Percentiles rank a stretch among this genome's conserved stretches.
phyloP scores from a whole-genome alignment of 92 coral and sea anemone species.

The Phenganax marumi region DNA sequence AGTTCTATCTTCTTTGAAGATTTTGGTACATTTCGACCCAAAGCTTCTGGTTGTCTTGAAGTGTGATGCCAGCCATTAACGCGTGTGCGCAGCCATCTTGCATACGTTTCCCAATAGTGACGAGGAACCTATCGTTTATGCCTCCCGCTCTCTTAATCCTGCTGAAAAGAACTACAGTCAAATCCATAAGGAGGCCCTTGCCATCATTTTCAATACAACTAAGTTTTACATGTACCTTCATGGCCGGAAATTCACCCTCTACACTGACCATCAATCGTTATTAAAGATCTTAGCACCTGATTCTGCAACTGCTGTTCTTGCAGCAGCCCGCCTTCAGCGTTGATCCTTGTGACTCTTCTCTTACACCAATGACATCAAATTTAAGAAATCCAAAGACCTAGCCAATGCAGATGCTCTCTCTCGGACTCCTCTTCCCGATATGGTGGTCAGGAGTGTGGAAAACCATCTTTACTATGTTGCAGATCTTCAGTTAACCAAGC shows the following conservation, averaged over 20 bases:
- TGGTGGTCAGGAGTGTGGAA: slow-evolving; percentile 33
- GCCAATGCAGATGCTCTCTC: slow-evolving; percentile 61
- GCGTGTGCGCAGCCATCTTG: slow-evolving; percentile 52
- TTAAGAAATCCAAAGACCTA: no score
- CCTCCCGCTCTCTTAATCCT: slow-evolving; percentile 48
- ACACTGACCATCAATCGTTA: slow-evolving; percentile 37
- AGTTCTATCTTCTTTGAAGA: slow-evolving; percentile 46
- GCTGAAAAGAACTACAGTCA: slow-evolving; percentile 65
- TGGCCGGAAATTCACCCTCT: slow-evolving; percentile 24
- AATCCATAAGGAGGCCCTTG: slow-evolving; percentile 63
- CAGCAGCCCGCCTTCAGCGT: slow-evolving; percentile 50
- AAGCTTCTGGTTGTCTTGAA: slow-evolving; percentile 54
- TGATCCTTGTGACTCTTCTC: slow-evolving; percentile 58
- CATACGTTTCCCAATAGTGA: slow-evolving; percentile 51
- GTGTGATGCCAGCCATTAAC: slow-evolving; percentile 59
- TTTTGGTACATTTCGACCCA: slow-evolving; percentile 60
- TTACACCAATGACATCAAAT: slow-evolving; percentile 50
- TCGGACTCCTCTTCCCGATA: slow-evolving; percentile 40
- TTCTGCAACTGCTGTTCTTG: slow-evolving; percentile 44
- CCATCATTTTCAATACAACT: slow-evolving; percentile 51
- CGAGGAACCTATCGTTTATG: no score
- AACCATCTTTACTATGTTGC: slow-evolving; percentile 33
- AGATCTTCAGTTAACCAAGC: slow-evolving; percentile 26
- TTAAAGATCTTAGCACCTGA: slow-evolving; percentile 44
- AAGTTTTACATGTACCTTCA: slow-evolving; percentile 58